These are phyloP conservation scores for Venustaconcha ellipsiformis DNA, from an alignment of 1,140 invertebrate genomes.

Conservation along the genomic window DNA sequence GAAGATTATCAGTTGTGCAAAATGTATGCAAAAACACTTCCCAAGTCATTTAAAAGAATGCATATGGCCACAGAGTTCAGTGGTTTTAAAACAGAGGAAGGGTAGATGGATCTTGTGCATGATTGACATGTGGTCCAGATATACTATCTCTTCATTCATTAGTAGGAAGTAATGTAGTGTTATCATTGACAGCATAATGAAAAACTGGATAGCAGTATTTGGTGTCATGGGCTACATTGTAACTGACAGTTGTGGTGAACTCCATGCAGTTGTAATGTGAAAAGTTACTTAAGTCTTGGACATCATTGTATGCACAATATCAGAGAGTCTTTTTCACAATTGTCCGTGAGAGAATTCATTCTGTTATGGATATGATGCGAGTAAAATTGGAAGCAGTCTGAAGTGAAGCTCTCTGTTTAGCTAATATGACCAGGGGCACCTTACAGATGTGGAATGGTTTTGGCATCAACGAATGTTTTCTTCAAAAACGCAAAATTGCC, in stretches of 20 bases:
- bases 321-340: slow-evolving; percentile 25
- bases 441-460: slow-evolving; percentile 39
- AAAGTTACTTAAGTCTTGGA: slow-evolving; percentile 16
- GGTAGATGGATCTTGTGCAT: slow-evolving; percentile 20
- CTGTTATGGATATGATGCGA: slow-evolving; percentile 28
- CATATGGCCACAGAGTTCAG: slow-evolving; percentile 19
- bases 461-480: too few relatives aligned
- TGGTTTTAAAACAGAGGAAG: slow-evolving; percentile 18
- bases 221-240: slow-evolving; percentile 20
- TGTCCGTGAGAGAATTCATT: slow-evolving; percentile 25
- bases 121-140: slow-evolving; percentile 30
- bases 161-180: slow-evolving; percentile 4
- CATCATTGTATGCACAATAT: too few relatives aligned
- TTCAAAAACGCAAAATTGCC: slow-evolving; percentile 25
- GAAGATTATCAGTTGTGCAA: slow-evolving; percentile 7
- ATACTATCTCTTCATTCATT: slow-evolving; percentile 17
- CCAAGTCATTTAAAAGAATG: slow-evolving; percentile 10
- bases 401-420: slow-evolving; percentile 9
- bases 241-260: slow-evolving; percentile 18
- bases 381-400: slow-evolving; percentile 15
- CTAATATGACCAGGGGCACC: slow-evolving; percentile 32
- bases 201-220: slow-evolving; percentile 19
- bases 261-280: slow-evolving; percentile 7
- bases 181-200: slow-evolving; percentile 25
- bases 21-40: slow-evolving; percentile 13